Evolutionary conservation across 2,797 vertebrate genomes (phyloP), one percentile per base, ranked within the genome.

Genomic region (Esox masquinongy): DNA sequence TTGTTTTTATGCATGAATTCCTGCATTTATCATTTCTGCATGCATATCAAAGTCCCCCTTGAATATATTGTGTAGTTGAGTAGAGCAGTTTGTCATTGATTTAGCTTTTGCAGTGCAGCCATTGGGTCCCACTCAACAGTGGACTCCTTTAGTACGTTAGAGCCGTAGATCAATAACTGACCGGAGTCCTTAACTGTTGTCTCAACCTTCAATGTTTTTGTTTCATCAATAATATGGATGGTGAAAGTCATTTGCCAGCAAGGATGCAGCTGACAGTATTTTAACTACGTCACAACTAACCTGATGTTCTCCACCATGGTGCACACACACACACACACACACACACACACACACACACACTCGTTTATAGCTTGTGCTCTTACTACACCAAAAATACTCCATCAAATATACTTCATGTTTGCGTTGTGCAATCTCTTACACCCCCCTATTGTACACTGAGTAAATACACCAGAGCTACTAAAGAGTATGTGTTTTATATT

Each of bases 91-190:
- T 22, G 72, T 64, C 82, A 86, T 82, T 86, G 86, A 91, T 83
- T 84, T 88, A 79, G 74, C 86, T 88, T 87, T 89, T 88, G 73
- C 86, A 90, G 78, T 84, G 84, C 82, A 90, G 88, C 81, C 89
- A 83, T 87, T 89, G 79, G 83, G 86, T 85, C 83, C 85, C 82
- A 85, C 84, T 86, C 83, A 82, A 66, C 80, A 86, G 63, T 81
- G 75, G 80, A 87, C 81, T 86, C 87, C 86, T 87, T 82, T 90
- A 84, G 87, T 90, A 77, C 85, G 80, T 79, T 74, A 70, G 68
- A 79, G 77, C 79, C 74, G 74, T 72, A 71, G 79, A 85, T 91
- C 86, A 77, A 81, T 88, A 84, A 17, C 67, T 77, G 70, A 80
- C 76, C 80, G 76, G 78, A 82, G 80, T 61, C 22, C 56, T 56